Base-by-base conservation (phyloP, 2,113 vertebrate species). In the Ariopsis seemanni region DNA sequence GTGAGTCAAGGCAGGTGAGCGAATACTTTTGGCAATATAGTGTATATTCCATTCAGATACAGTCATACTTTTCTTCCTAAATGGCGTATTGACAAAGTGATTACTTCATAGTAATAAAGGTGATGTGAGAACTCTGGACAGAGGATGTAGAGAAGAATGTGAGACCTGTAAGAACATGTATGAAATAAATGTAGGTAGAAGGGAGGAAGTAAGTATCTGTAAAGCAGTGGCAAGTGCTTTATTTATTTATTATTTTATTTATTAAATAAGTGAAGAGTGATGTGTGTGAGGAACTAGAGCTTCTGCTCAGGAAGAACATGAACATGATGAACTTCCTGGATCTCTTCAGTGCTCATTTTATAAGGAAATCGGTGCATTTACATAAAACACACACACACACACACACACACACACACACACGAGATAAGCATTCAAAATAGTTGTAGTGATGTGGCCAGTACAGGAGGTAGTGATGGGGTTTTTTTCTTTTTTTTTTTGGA, bases 281-380 rank as follows among this genome's bases (percentile, higher is more conserved):
- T 27, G 17, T 87, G 5, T 72, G 63, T 84, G 57, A 58, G 22
- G 42, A 18, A 79, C 18, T 67, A 69, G 42, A 20, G 86, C 11
- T 67, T 84, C 50, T 71, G 65, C 82, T 87, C 71, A 87, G 63
- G n/a, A 78, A 82, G 18, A 82, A 22, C 0, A 2, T 81, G 17
- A 81, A 30, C 27, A 12, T 11, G 57, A 62, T 82, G 18, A 6
- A 5, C 79, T 82, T 82, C 79, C 57, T 62, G 79, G 42, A 80
- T 81, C 84, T 81, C 74, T 80, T 72, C 86, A 67, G 60, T 79
- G 72, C 75, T 89, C 84, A 90, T 90, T 90, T 90, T 75, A 90
- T 86, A 86, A 86, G 84, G 84, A 90, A 90, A 90, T 90, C 18
- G 88, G 81, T 60, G 52, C 72, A 90, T 90, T 90, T 90, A 86